Evolutionary conservation across 2,113 vertebrate species (phyloP).

Genomic region (Hassar affinis): DNA sequence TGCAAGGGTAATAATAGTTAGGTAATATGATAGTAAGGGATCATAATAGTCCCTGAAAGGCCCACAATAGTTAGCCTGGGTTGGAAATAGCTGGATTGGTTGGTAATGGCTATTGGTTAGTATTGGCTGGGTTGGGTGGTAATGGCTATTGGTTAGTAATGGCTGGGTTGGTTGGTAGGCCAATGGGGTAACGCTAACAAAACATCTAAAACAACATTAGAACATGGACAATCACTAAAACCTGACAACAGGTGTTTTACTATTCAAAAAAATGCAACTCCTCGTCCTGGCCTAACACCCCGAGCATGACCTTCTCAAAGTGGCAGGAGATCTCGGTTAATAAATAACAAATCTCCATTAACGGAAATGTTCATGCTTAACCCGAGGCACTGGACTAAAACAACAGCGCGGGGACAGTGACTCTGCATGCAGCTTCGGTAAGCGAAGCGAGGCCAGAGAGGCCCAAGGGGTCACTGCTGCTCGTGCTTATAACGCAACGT

Average conservation of each 20-base stretch:
- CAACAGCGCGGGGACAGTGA: slow-evolving; percentile 53
- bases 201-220: slow-evolving; percentile 25
- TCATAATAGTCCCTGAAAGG: neutral
- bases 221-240: slow-evolving; percentile 13
- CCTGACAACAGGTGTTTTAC: slow-evolving; percentile 26
- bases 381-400: slow-evolving; percentile 55
- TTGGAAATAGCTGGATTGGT: neutral
- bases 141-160: neutral
- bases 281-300: slow-evolving; percentile 31
- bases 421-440: slow-evolving; percentile 44
- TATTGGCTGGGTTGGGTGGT: neutral
- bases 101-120: neutral
- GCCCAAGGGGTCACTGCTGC: slow-evolving; percentile 37
- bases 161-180: neutral
- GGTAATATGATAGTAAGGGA: neutral
- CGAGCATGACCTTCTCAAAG: slow-evolving; percentile 45
- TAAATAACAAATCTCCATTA: slow-evolving; percentile 60
- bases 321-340: slow-evolving; percentile 48
- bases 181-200: slow-evolving; percentile 1
- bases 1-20: no score
- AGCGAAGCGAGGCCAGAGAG: slow-evolving; percentile 32
- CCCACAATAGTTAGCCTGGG: neutral
- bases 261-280: slow-evolving; percentile 34
- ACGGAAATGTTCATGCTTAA: slow-evolving; percentile 59
- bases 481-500: slow-evolving; percentile 40